Evolutionary conservation across 2,888 invertebrate species (phyloP).

Genomic region (Schizaphis graminum): DNA sequence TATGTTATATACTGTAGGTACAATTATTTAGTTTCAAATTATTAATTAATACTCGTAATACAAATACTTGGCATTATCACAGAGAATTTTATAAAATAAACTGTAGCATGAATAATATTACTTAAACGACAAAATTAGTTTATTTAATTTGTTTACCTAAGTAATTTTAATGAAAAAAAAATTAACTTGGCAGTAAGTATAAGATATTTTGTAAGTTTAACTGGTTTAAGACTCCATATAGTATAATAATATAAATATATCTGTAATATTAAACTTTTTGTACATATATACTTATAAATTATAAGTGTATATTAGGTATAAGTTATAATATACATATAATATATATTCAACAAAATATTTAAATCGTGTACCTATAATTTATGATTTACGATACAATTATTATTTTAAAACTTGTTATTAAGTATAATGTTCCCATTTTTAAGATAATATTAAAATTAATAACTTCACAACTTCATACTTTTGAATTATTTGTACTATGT

Average conservation of each 20-base stretch:
- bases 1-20: not conserved
- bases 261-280: not conserved
- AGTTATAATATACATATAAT: not conserved
- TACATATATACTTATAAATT: not conserved
- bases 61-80: no score
- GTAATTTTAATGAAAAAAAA: not conserved
- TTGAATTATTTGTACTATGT: not conserved
- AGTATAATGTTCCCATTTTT: not conserved
- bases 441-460: not conserved
- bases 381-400: not conserved
- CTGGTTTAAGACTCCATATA: not conserved
- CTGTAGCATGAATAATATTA: no score
- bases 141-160: not conserved
- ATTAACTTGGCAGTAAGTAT: not conserved
- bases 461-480: not conserved
- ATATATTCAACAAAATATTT: not conserved
- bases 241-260: no score
- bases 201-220: not conserved
- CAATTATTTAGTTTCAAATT: not conserved
- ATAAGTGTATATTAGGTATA: no score
- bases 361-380: not conserved
- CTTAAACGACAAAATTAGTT: no score
- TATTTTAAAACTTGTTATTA: not conserved
- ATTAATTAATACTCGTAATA: no score
- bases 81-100: no score